Evolutionary conservation across 37 sponge, comb jelly and placozoan genomes (phyloP).

Genomic region (Ianthella basta): DNA sequence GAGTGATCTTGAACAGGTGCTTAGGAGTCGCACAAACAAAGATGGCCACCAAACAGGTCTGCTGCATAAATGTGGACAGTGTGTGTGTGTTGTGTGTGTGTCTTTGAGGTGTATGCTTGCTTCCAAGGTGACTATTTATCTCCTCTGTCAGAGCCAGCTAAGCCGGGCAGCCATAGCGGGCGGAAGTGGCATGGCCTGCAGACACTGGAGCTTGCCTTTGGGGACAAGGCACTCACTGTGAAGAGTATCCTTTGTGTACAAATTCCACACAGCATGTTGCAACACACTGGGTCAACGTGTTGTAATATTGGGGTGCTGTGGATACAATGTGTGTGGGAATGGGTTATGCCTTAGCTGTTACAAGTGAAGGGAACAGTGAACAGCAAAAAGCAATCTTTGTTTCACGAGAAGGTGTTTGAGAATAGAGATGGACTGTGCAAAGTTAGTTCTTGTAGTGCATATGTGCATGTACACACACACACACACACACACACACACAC

Average conservation of each 20-base stretch:
- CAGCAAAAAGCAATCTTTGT: too few relatives aligned
- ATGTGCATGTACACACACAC: too few relatives aligned
- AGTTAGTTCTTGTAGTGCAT: too few relatives aligned
- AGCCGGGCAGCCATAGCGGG: background rate
- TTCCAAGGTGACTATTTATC: background rate
- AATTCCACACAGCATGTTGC: background rate
- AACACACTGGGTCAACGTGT: background rate
- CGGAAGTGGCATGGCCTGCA: background rate
- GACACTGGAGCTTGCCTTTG: background rate
- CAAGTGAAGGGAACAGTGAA: too few relatives aligned
- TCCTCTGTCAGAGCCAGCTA: background rate
- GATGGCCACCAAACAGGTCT: too few relatives aligned
- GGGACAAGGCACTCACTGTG: background rate
- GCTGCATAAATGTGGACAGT: too few relatives aligned
- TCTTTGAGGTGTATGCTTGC: background rate
- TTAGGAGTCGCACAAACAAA: too few relatives aligned
- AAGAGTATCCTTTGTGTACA: conserved; percentile 10
- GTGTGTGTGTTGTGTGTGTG: too few relatives aligned
- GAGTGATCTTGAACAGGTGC: background rate
- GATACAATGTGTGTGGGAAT: background rate
- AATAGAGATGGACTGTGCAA: too few relatives aligned
- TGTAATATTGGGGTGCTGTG: background rate
- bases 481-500: too few relatives aligned
- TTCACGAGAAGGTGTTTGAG: too few relatives aligned
- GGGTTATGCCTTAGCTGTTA: background rate